Conservation (phyloP, 2,888 invertebrate genomes). For the Phymatocera aterrima region DNA sequence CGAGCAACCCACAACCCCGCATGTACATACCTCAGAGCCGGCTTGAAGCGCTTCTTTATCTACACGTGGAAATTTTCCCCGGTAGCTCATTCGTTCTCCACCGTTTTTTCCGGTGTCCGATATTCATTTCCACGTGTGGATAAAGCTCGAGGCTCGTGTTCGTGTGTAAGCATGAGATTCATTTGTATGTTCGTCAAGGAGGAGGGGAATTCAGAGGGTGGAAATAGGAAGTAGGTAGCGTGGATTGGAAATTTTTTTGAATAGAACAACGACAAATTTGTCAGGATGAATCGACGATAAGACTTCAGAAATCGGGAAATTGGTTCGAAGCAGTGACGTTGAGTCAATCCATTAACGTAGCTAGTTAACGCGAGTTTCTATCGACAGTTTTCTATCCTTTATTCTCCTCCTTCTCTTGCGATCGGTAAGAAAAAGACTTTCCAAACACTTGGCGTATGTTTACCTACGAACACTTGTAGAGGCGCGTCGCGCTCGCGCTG, state of each 20-base stretch:
- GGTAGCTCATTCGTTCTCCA: not conserved
- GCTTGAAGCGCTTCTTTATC: conserved; percentile 49
- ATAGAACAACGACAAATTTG: not conserved
- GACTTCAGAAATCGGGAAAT: not conserved
- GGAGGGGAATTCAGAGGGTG: not conserved
- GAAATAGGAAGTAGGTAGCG: no score
- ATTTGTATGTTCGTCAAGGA: not conserved
- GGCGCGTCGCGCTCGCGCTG: not conserved
- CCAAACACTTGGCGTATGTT: not conserved
- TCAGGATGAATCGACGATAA: not conserved
- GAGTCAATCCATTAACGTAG: not conserved
- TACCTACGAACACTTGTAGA: conserved; percentile 8
- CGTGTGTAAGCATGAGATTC: not conserved
- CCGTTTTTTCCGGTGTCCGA: not conserved
- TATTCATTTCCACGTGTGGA: conserved; percentile 7
- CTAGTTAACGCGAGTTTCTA: not conserved
- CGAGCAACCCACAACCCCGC: conserved; percentile 65
- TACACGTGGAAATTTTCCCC: conserved; percentile 12
- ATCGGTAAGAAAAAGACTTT: not conserved
- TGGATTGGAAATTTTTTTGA: not conserved
- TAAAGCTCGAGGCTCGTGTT: not conserved
- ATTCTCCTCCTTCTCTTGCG: not conserved
- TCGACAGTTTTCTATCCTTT: conserved; percentile 15
- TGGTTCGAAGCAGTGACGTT: not conserved
- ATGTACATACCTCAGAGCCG: conserved; percentile 70